Percentiles rank a stretch among this genome's conserved stretches.
phyloP scores from a whole-genome alignment of 2,113 vertebrate genomes.

The Athene cunicularia region DNA sequence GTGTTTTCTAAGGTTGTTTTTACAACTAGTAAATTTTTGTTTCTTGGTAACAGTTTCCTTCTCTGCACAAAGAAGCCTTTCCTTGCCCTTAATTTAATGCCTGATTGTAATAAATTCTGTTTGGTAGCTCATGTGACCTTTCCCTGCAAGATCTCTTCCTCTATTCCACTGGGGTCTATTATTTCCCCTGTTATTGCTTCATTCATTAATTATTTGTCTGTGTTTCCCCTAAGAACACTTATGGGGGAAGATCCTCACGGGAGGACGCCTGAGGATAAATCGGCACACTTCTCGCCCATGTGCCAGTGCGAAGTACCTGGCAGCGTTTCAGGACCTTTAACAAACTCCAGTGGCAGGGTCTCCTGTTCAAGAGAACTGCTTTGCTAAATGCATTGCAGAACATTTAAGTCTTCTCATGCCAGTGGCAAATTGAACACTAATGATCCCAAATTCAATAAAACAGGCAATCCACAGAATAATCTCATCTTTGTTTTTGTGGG shows the following conservation, averaged over 20 bases:
- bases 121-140: neutral
- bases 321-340: neutral
- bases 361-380: neutral
- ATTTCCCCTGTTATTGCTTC: neutral
- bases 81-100: neutral
- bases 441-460: neutral
- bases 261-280: neutral
- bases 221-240: neutral
- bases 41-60: neutral
- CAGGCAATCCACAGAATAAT: neutral
- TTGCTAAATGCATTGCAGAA: neutral
- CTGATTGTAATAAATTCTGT: neutral
- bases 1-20: neutral
- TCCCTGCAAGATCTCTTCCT: neutral
- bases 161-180: neutral
- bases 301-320: neutral
- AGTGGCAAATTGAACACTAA: accelerated
- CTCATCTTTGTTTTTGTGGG: neutral
- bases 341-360: neutral
- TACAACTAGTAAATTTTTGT: neutral
- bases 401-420: neutral
- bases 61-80: neutral
- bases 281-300: neutral
- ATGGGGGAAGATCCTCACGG: neutral
- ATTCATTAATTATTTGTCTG: neutral